Evolutionary conservation across 2,888 invertebrate genomes (phyloP).

Genomic region (Ametastegia equiseti): DNA sequence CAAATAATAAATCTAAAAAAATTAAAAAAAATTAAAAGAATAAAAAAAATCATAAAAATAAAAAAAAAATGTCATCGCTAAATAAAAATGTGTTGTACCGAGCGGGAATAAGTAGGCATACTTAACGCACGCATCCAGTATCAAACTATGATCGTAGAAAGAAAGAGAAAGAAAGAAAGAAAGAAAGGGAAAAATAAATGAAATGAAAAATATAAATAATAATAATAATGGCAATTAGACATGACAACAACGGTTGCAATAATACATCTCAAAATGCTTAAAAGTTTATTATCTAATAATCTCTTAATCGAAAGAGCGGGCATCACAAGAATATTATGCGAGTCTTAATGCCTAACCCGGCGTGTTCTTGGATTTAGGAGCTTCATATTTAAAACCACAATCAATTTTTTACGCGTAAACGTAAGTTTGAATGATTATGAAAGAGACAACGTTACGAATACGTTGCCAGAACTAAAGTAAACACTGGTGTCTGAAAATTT

Average conservation of each 20-base stretch:
- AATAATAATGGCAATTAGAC: slow-evolving; percentile 41
- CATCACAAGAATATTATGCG: neutral
- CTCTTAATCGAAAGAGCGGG: slow-evolving; percentile 2
- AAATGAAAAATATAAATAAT: slow-evolving; percentile 2
- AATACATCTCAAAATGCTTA: slow-evolving; percentile 42
- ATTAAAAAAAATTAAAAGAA: slow-evolving; percentile 27
- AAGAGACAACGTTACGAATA: neutral
- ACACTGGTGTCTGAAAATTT: slow-evolving; percentile 23
- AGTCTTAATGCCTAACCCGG: slow-evolving; percentile 12
- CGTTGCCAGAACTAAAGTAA: slow-evolving; percentile 2
- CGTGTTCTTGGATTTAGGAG: slow-evolving; percentile 42
- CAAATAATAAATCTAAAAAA: slow-evolving; percentile 40
- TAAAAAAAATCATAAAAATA: slow-evolving; percentile 18
- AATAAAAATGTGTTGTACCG: slow-evolving; percentile 44
- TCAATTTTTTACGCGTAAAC: slow-evolving; percentile 33
- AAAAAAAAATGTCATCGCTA: slow-evolving; percentile 45
- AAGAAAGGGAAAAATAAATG: neutral
- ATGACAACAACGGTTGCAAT: slow-evolving; percentile 46
- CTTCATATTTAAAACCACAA: slow-evolving; percentile 35
- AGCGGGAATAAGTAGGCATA: slow-evolving; percentile 17
- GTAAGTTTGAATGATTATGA: slow-evolving; percentile 32
- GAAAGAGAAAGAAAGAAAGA: neutral
- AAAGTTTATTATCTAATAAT: slow-evolving; percentile 4
- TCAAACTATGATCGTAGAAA: slow-evolving; percentile 7
- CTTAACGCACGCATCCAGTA: slow-evolving; percentile 27